phyloP scores from a whole-genome alignment of 2,888 invertebrate species.

The Teinopalpus imperialis region DNA sequence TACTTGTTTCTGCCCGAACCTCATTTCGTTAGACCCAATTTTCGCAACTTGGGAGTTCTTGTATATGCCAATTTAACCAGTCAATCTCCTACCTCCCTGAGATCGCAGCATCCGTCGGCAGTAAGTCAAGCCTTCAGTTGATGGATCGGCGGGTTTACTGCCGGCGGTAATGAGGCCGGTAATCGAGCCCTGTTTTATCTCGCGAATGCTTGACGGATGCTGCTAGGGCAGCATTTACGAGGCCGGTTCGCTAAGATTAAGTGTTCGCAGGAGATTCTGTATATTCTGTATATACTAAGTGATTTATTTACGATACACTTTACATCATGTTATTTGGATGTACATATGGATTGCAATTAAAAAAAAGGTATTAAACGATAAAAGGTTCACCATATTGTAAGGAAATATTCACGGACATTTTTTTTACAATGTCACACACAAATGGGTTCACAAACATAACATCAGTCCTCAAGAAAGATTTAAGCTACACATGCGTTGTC shows the following conservation, averaged over 20 bases:
- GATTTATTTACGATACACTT: neutral
- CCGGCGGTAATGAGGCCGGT: conserved; percentile 47
- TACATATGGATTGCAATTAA: too few relatives aligned
- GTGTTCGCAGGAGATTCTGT: conserved; percentile 5
- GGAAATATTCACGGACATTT: too few relatives aligned
- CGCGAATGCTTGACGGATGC: conserved; percentile 37
- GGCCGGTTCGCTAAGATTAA: conserved; percentile 23
- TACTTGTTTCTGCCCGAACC: neutral
- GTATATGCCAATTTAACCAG: conserved; percentile 13
- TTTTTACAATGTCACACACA: too few relatives aligned
- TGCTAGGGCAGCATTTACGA: conserved; percentile 25
- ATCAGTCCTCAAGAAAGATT: too few relatives aligned
- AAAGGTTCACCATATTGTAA: too few relatives aligned
- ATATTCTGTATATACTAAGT: neutral
- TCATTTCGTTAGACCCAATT: neutral
- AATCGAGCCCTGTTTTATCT: conserved; percentile 41
- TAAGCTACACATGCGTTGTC: too few relatives aligned
- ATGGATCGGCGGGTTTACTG: conserved; percentile 53
- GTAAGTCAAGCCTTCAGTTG: conserved; percentile 42
- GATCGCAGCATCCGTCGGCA: conserved; percentile 26
- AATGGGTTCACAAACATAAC: too few relatives aligned
- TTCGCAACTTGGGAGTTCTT: conserved; percentile 8
- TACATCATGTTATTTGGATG: neutral
- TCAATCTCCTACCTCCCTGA: conserved; percentile 5
- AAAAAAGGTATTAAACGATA: too few relatives aligned